phyloP scores from a whole-genome alignment of 2,113 vertebrate genomes.

The Agelaius phoeniceus region DNA sequence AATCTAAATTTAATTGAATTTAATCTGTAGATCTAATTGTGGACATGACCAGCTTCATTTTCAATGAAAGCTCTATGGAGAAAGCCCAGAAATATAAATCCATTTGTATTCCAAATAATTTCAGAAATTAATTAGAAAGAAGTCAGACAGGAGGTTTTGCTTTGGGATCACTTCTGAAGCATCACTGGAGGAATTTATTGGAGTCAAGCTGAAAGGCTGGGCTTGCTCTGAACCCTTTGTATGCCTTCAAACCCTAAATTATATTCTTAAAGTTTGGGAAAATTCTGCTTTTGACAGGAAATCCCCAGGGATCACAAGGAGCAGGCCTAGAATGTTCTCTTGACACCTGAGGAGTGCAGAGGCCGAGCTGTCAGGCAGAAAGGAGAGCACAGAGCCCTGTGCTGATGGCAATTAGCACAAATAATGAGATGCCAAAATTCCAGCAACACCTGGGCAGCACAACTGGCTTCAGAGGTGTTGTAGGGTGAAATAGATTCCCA shows the following conservation, averaged over 20 bases:
- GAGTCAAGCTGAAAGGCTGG: neutral
- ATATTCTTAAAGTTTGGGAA: neutral
- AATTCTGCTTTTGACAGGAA: neutral
- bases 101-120: neutral
- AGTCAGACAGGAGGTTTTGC: neutral
- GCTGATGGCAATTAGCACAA: neutral
- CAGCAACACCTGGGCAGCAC: neutral
- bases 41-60: neutral
- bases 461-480: neutral
- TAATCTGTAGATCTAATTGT: neutral
- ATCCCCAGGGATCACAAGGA: neutral
- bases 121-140: neutral
- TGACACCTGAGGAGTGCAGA: neutral
- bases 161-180: neutral
- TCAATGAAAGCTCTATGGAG: neutral
- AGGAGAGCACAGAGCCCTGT: neutral
- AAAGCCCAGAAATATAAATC: neutral
- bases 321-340: too few relatives aligned
- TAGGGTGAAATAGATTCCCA: too few relatives aligned
- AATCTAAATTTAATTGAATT: neutral
- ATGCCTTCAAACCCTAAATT: neutral
- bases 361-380: neutral
- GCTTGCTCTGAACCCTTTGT: neutral
- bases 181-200: neutral
- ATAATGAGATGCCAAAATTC: neutral